Conservation (phyloP, 2,113 vertebrate genomes). For the Dryoscopus gambensis region DNA sequence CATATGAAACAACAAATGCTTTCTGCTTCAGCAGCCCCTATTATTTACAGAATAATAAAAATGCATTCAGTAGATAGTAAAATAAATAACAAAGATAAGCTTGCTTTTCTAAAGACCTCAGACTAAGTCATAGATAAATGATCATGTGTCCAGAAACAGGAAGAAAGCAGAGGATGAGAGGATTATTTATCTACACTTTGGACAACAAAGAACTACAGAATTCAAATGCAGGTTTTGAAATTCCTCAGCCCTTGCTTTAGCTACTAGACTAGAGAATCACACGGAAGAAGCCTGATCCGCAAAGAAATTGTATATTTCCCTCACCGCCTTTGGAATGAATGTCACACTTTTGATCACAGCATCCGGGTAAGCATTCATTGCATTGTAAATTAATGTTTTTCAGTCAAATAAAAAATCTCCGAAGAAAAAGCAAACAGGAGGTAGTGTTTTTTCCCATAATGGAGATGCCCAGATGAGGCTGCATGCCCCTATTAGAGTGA, state of each 20-base stretch:
- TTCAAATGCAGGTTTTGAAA: background rate
- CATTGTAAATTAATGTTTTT: constrained; percentile 11
- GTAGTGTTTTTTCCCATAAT: constrained; percentile 15
- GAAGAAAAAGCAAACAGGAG: background rate
- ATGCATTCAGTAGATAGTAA: background rate
- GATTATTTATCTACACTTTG: background rate
- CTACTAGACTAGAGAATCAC: background rate
- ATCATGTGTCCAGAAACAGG: fast-evolving
- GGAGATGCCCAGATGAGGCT: background rate
- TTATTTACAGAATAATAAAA: constrained; percentile 28
- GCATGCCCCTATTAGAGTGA: background rate
- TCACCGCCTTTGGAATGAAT: background rate
- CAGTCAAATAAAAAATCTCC: background rate
- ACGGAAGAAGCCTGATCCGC: background rate
- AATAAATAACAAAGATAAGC: background rate
- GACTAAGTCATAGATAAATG: background rate
- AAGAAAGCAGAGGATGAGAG: background rate
- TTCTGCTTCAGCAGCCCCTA: background rate
- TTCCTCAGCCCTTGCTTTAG: background rate
- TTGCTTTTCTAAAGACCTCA: background rate
- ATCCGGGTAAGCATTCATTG: background rate
- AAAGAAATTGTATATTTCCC: background rate
- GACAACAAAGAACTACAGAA: background rate
- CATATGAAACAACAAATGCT: background rate
- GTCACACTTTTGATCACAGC: background rate